Evolutionary conservation across 1,140 invertebrate species (phyloP).

Genomic region (Zaprionus ornatus): DNA sequence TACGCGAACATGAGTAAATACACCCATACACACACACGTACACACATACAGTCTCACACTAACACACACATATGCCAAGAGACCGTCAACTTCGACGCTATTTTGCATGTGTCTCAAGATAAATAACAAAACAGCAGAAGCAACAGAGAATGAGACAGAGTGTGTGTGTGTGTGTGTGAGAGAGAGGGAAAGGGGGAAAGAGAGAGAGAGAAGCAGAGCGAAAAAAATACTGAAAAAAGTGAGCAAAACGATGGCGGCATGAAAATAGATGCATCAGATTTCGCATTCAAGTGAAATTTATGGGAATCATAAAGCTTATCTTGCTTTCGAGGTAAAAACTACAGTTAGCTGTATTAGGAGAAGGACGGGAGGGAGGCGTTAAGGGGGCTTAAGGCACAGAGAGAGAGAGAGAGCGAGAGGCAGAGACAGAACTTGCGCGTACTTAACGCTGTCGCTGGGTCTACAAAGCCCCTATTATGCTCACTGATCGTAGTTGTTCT

Average conservation of each 20-base stretch:
- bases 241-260: conserved; percentile 50
- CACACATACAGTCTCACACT: not conserved
- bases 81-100: conserved; percentile 49
- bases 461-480: conserved; percentile 48
- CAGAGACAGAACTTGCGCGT: conserved; percentile 27
- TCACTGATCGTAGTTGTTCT: conserved; percentile 30
- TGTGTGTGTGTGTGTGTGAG: not conserved
- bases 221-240: conserved; percentile 20
- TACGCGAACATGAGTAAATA: conserved; percentile 78
- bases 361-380: not conserved
- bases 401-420: not conserved
- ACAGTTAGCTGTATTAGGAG: conserved; percentile 39
- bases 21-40: conserved; percentile 42
- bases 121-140: conserved; percentile 45
- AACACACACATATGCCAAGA: conserved; percentile 9
- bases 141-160: not conserved
- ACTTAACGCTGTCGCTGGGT: conserved; percentile 34
- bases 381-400: not conserved
- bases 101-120: conserved; percentile 56
- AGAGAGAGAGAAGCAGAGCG: conserved; percentile 4
- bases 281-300: conserved; percentile 81
- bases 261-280: conserved; percentile 78
- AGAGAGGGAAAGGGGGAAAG: not conserved
- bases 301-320: conserved; percentile 79
- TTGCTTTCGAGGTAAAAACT: conserved; percentile 74